These are phyloP conservation scores for Aleiodes leptofemur DNA, from an alignment of 2,888 invertebrate genomes.

Conservation along the genomic window DNA sequence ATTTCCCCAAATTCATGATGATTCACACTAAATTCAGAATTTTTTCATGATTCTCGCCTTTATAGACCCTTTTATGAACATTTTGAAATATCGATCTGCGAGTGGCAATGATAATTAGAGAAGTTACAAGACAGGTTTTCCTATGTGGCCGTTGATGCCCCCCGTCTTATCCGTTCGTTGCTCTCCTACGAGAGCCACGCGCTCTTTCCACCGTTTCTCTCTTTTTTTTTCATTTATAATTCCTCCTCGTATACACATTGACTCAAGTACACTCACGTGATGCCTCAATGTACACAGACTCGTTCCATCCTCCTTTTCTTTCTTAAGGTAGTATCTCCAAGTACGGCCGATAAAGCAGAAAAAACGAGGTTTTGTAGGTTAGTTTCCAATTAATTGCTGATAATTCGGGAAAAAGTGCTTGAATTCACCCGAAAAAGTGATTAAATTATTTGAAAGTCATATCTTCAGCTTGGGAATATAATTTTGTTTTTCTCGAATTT, in stretches of 20 bases:
- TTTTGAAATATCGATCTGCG: constrained; percentile 16
- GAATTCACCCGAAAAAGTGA: too few relatives aligned
- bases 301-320: constrained; percentile 6
- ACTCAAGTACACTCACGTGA: constrained; percentile 21
- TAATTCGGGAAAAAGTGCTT: too few relatives aligned
- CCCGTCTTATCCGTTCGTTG: constrained; percentile 36
- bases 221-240: constrained; percentile 1
- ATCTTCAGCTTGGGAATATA: too few relatives aligned
- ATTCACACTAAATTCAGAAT: too few relatives aligned
- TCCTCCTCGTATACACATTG: neutral
- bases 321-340: too few relatives aligned
- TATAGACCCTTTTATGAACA: neutral
- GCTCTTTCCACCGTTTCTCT: constrained; percentile 5
- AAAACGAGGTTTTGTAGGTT: too few relatives aligned
- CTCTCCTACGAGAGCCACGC: constrained; percentile 38
- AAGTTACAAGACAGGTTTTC: constrained; percentile 41
- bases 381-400: too few relatives aligned
- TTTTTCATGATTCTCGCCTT: too few relatives aligned
- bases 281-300: constrained; percentile 1
- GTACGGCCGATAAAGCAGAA: too few relatives aligned
- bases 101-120: constrained; percentile 40
- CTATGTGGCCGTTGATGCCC: constrained; percentile 11
- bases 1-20: too few relatives aligned
- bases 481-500: too few relatives aligned
- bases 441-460: too few relatives aligned